phyloP scores from a whole-genome alignment of 1,140 invertebrate genomes.

The Mizuhopecten yessoensis region DNA sequence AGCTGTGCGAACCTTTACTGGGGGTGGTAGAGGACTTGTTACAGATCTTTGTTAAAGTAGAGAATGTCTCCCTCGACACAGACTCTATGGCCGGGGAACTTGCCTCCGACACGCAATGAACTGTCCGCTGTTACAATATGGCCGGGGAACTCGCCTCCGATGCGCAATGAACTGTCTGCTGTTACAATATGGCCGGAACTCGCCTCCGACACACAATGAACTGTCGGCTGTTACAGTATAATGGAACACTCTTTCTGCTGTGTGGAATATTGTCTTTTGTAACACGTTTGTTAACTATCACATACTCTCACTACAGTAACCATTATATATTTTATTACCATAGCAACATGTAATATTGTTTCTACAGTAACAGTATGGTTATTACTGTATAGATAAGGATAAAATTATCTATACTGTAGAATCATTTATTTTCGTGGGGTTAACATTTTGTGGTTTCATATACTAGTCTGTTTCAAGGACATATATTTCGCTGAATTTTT shows the following conservation, averaged over 20 bases:
- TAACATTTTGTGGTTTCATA: too few species aligned
- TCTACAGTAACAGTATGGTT: not conserved
- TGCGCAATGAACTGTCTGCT: not conserved
- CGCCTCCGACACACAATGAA: not conserved
- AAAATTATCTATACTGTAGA: too few species aligned
- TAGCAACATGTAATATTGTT: not conserved
- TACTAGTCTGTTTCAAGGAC: too few species aligned
- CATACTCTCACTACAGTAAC: too few species aligned
- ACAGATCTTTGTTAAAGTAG: slow-evolving; percentile 79
- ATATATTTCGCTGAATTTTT: too few species aligned
- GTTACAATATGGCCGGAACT: not conserved
- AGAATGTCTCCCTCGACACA: slow-evolving; percentile 69
- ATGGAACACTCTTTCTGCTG: not conserved
- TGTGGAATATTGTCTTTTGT: not conserved
- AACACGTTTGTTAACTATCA: not conserved
- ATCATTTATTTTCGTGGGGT: too few species aligned
- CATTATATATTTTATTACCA: too few species aligned
- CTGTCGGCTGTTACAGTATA: not conserved
- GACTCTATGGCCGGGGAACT: not conserved
- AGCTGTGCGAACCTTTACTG: slow-evolving; percentile 84
- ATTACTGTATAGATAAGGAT: too few species aligned
- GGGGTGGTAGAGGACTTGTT: slow-evolving; percentile 81
- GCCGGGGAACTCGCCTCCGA: too few species aligned
- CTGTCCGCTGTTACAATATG: not conserved
- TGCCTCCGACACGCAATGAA: not conserved